Base-by-base conservation (phyloP, 2,113 vertebrate genomes). In the Sula dactylatra region DNA sequence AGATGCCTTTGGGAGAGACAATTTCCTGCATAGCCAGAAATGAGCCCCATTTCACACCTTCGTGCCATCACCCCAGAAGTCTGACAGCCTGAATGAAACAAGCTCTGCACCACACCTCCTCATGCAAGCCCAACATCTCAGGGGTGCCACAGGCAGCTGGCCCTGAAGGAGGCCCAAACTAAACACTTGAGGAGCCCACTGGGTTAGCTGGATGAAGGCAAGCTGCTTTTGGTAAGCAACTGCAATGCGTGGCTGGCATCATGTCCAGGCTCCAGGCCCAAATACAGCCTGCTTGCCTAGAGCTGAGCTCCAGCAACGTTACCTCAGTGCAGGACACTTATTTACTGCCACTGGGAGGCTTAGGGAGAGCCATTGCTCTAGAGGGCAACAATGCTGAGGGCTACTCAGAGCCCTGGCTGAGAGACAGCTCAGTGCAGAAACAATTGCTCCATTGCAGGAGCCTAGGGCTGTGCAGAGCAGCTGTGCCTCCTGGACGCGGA, bases 231-330 rank as follows among this genome's bases (percentile, higher is more conserved):
- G 6, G 49, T 16, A 56, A 87, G 66, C 24, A 72, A 18, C 49
- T 56, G 45, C 67, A 78, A 32, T 0, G 0, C 4, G 2, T 31
- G 44, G 49, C 44, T 56, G 47, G 40, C 52, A 64, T 11, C 0
- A 0, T 13, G 14, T 38, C 27, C 24, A 47, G 44, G 78, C 69
- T 93, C 65, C 73, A 55, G 72, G 32, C 11, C 13, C 61, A 82
- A 58, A 56, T 18, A 54, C 26, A 79, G 40, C n/a, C 78, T 79
- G 24, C 74, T 34, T 77, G 66, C 34, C 66, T 17, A 19, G 67
- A 82, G 66, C 74, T 65, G 85, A 92, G 82, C 65, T 55, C 56
- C 58, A 80, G 74, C 61, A 80, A 44, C 0, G 0, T 19, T n/a
- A 44, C 2, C 1, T 0, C 59, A 45, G n/a, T 5, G 49, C 52